Base-by-base conservation (phyloP, 2,888 invertebrate species). In the Drosophila glabriapex region DNA sequence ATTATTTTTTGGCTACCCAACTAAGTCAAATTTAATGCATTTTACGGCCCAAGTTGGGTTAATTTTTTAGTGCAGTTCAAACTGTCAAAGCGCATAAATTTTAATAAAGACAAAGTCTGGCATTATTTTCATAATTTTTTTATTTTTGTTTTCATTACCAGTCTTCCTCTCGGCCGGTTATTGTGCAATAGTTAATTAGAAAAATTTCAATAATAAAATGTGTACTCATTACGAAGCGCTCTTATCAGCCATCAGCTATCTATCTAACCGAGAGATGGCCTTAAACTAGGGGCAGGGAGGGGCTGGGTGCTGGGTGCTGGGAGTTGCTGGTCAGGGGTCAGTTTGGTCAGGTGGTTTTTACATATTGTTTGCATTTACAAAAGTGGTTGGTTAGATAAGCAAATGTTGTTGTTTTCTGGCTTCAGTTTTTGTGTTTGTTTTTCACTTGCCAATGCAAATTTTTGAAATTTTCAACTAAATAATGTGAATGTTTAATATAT, bases 1-100 rank as follows among this genome's bases (percentile, higher is more conserved):
- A 19, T 0, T 31, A 3, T 37, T 22, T 65, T 72, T 50, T 53
- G 73, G 72, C 74, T 60, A 61, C 65, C 65, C 68, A 74, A 74
- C 67, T 79, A 78, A 78, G 74, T 53, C 62, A 52, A 62, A 70
- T 73, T 84, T 73, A 87, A 87, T 85, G 85, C 75, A 62, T 88
- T 85, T 90, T 82, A 78, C 82, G 85, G 69, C 72, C 90, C 68
- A 49, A 63, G 53, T 84, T 88, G 85, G 85, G 83, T 85, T 85
- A 85, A 88, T 90, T 90, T 82, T 72, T 78, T 46, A 60, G 66
- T 61, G 85, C 62, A 85, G 85, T 85, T 85, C 88, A 88, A 78
- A 90, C 85, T 85, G 85, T 85, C 85, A 87, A 88, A 85, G 74
- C 50, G 69, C 85, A 85, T 85, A 85, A 85, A 85, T 85, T 86